Percentiles rank a stretch among this genome's conserved stretches.
phyloP scores from a whole-genome alignment of 2,797 vertebrate genomes.

The Sciaenops ocellatus region DNA sequence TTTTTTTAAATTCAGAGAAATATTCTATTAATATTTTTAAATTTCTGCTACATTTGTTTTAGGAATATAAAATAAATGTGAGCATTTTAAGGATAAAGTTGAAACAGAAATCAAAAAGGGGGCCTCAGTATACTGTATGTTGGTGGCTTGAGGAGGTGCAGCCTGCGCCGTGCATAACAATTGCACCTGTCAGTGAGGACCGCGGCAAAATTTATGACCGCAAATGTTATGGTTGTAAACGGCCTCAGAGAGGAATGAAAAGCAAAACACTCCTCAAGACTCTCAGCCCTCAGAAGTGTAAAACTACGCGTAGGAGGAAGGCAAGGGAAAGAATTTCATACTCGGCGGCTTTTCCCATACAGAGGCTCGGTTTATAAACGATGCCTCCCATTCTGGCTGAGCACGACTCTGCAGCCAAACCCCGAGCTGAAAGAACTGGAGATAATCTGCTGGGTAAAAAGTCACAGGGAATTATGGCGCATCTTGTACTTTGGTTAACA shows the following conservation, averaged over 20 bases:
- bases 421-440: constrained; percentile 36
- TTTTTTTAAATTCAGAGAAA: background rate
- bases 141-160: constrained; percentile 84
- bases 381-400: constrained; percentile 52
- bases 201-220: constrained; percentile 97
- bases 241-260: constrained; percentile 92
- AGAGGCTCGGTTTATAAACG: constrained; percentile 83
- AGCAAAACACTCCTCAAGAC: constrained; percentile 90
- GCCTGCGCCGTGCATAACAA: constrained; percentile 95
- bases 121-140: constrained; percentile 65
- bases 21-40: too few species aligned
- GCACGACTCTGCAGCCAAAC: constrained; percentile 56
- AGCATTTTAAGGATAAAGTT: constrained; percentile 27
- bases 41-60: constrained; percentile 9
- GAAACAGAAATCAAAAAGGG: constrained; percentile 48
- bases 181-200: constrained; percentile 98
- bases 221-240: constrained; percentile 91
- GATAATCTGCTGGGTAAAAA: constrained; percentile 1
- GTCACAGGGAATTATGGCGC: constrained; percentile 5
- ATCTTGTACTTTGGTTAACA: constrained; percentile 4
- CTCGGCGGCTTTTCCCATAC: constrained; percentile 84
- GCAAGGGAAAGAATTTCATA: constrained; percentile 92
- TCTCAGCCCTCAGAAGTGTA: constrained; percentile 91
- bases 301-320: constrained; percentile 96
- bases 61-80: constrained; percentile 1